These are phyloP conservation scores for Micronycteris hirsuta DNA, from an alignment of 2,113 vertebrate genomes.

Conservation along the genomic window DNA sequence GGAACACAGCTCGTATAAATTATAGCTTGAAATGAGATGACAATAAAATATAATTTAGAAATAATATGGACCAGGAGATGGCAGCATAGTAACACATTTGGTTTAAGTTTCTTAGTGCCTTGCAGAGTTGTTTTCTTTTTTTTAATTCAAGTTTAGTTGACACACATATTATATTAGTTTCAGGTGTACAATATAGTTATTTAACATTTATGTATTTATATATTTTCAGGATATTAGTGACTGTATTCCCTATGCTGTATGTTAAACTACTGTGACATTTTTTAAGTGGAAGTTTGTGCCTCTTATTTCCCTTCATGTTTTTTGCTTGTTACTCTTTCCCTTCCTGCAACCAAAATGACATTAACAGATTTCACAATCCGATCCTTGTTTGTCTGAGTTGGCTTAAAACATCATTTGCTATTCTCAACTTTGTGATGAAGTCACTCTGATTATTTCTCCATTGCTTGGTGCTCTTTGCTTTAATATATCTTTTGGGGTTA, in stretches of 20 bases:
- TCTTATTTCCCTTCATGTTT: background rate
- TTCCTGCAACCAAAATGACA: background rate
- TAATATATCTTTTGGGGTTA: background rate
- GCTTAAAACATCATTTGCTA: background rate
- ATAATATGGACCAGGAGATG: slow-evolving; percentile 58
- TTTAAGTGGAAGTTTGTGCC: background rate
- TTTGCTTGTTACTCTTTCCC: background rate
- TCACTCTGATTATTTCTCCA: background rate
- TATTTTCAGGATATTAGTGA: background rate
- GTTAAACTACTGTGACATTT: background rate
- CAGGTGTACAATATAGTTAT: background rate
- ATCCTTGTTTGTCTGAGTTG: background rate
- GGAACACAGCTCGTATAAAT: no score
- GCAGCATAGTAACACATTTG: slow-evolving; percentile 24
- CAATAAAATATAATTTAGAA: background rate
- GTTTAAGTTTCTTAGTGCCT: background rate
- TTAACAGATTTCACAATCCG: background rate
- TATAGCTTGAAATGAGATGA: no score
- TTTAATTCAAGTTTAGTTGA: background rate
- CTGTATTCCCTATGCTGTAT: background rate
- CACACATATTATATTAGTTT: background rate
- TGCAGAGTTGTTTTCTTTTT: background rate
- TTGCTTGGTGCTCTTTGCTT: background rate
- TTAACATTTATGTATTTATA: background rate
- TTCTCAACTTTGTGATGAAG: background rate